Percentiles rank a stretch among this genome's conserved stretches.
Evolutionary conservation across 1,140 invertebrate species (phyloP).

Genomic region (Dendrolimus kikuchii): DNA sequence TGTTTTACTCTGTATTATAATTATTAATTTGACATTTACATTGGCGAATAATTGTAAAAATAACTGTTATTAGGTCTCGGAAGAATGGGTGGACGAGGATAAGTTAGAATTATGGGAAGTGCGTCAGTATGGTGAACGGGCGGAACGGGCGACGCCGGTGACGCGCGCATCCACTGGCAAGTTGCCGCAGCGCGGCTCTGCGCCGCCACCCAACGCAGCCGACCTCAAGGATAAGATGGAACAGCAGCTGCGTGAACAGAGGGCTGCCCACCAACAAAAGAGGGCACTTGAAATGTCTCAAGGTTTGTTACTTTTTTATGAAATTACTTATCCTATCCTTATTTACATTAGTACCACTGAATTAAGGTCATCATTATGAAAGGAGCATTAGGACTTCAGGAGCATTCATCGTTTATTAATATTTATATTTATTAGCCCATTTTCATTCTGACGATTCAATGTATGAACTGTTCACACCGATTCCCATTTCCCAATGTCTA

Average conservation of each 20-base stretch:
- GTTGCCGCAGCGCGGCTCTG: conserved; percentile 72
- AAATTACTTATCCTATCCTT: too few species aligned
- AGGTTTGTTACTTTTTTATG: conserved; percentile 26
- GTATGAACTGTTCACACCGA: too few species aligned
- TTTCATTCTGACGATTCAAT: too few species aligned
- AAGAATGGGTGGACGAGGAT: conserved; percentile 97
- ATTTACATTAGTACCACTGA: too few species aligned
- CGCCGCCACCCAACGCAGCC: conserved; percentile 76
- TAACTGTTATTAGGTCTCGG: conserved; percentile 75
- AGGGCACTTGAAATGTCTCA: conserved; percentile 76
- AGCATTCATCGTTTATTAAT: too few species aligned
- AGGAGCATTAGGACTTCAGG: too few species aligned
- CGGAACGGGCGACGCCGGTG: conserved; percentile 75
- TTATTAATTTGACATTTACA: too few species aligned
- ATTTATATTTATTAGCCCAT: too few species aligned
- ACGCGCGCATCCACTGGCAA: conserved; percentile 83
- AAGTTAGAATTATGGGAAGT: conserved; percentile 98
- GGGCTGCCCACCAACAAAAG: conserved; percentile 91
- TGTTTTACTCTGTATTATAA: too few species aligned
- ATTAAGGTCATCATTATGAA: too few species aligned
- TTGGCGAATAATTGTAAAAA: too few species aligned
- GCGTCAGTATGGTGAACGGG: conserved; percentile 93
- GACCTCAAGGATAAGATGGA: conserved; percentile 95
- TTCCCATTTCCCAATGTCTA: too few species aligned
- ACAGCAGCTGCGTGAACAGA: conserved; percentile 87